Percentiles rank a stretch among this genome's conserved stretches.
Conservation (phyloP, 2,797 vertebrate species). For the Hypotaenidia philippensis region DNA sequence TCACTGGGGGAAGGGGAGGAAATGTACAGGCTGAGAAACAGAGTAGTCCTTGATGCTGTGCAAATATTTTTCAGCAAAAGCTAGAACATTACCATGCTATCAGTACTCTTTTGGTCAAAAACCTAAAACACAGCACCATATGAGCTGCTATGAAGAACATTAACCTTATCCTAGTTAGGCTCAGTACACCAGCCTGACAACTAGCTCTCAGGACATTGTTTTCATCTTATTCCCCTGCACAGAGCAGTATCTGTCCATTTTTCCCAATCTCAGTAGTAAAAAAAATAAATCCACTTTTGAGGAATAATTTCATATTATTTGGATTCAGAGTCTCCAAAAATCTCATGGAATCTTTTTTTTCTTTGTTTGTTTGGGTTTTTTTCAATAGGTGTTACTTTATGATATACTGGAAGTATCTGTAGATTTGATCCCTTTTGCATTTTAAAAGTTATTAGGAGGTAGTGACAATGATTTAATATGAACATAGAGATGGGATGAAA, state of each 20-base stretch:
- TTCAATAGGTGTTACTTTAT: not conserved
- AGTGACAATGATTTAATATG: not conserved
- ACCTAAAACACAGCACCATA: not conserved
- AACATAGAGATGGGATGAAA: not conserved
- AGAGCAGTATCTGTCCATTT: not conserved
- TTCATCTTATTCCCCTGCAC: not conserved
- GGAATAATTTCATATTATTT: not conserved
- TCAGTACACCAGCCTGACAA: not conserved
- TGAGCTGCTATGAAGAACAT: not conserved
- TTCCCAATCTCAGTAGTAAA: not conserved
- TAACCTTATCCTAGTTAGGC: not conserved
- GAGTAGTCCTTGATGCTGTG: accelerated
- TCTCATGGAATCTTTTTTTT: not conserved
- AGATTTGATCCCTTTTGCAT: not conserved
- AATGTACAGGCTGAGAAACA: not conserved
- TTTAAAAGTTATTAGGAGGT: not conserved
- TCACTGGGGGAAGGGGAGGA: not conserved
- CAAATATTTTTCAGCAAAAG: not conserved
- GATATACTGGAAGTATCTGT: not conserved
- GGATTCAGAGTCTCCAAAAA: not conserved
- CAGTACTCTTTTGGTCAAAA: not conserved
- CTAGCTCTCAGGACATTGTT: not conserved
- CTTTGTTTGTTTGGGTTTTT: not conserved
- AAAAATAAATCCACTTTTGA: not conserved
- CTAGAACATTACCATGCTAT: not conserved